Evolutionary conservation across 1,140 invertebrate genomes (phyloP).

Genomic region (Eriocheir sinensis): DNA sequence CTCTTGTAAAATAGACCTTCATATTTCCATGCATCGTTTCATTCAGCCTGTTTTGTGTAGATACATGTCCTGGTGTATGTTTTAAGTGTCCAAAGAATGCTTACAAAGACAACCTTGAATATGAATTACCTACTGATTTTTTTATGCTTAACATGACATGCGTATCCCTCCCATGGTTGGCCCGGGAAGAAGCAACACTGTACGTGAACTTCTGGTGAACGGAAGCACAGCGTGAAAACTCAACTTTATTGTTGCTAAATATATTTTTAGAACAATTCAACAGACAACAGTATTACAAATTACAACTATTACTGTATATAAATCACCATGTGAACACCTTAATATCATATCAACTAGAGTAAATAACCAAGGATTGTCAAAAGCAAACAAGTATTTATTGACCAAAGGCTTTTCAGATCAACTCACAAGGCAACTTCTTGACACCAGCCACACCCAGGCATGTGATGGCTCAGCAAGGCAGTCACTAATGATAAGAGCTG

Average conservation of each 20-base stretch:
- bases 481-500: background rate
- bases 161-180: too few species aligned
- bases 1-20: too few species aligned
- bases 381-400: background rate
- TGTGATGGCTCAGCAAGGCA: too few species aligned
- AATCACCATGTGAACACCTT: background rate
- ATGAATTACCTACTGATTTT: too few species aligned
- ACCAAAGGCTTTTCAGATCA: background rate
- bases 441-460: too few species aligned
- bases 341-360: background rate
- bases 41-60: too few species aligned
- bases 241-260: background rate
- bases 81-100: too few species aligned
- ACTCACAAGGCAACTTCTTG: background rate
- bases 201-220: background rate
- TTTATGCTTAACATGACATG: too few species aligned
- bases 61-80: too few species aligned
- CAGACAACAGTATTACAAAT: background rate
- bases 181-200: too few species aligned
- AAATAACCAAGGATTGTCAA: background rate
- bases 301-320: background rate
- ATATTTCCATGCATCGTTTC: too few species aligned
- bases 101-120: too few species aligned
- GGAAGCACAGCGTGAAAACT: background rate
- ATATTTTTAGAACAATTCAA: background rate